Base-by-base conservation (phyloP, 2,113 vertebrate species). In the Pedionomus torquatus region DNA sequence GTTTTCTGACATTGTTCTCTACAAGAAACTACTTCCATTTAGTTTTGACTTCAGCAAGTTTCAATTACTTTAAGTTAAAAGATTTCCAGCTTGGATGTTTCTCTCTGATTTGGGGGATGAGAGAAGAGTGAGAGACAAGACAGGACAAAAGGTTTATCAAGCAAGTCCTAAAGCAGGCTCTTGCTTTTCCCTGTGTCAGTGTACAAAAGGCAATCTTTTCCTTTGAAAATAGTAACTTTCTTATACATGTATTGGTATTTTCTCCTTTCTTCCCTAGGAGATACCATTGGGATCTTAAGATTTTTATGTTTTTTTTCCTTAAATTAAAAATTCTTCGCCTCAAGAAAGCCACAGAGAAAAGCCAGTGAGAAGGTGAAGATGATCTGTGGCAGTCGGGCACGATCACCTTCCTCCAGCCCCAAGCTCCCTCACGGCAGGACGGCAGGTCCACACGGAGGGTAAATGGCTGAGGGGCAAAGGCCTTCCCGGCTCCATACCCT, bases 301-400 rank as follows among this genome's bases (percentile, higher is more conserved):
- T 52, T 44, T 65, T 3, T 55, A 21, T 16, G 11, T 24, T 6
- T 78, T 6, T 78, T 63, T 63, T 55, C 28, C 20, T 21, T 30
- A 44, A 80, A 43, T n/a, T 49, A 58, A 87, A 63, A 70, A 49
- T 21, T 19, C 3, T 60, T 68, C 63, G 8, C 17, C 23, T 7
- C 18, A 0, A n/a, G 77, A 82, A n/a, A 0, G 0, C 37, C 16
- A 28, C 0, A 13, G 17, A 31, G 23, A 52, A 33, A 43, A 70
- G 39, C 11, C 39, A 17, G 28, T 37, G 21, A 80, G 17, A 70
- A 54, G 8, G 18, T n/a, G 8, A 72, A 39, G 16, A 20, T 0
- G 2, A 35, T 4, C 5, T 13, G 5, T 3, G 17, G 19, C 43
- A n/a, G 5, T 23, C 23, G 57, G 11, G 21, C n/a, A 6, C 0